A percentile compares a stretch with the other conserved stretches of the same genome.
These are phyloP conservation scores for Phallusia fumigata DNA, from an alignment of 23 tunicate genomes.

Conservation along the genomic window DNA sequence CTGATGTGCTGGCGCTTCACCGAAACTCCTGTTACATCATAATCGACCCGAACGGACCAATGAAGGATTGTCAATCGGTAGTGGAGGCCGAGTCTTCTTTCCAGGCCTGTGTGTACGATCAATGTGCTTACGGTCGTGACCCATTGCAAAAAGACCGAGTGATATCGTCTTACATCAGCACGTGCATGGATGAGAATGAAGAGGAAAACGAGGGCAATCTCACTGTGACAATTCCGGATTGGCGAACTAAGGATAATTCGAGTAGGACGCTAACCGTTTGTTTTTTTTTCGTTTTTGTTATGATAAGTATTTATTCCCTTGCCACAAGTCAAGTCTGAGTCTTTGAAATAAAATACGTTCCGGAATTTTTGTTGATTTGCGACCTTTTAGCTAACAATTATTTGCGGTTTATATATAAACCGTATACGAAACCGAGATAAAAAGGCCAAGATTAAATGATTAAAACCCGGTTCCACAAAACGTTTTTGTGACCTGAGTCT, in stretches of 20 bases:
- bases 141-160: conserved; percentile 25
- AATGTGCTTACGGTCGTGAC: conserved; percentile 44
- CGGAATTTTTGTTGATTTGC: no score
- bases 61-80: conserved; percentile 33
- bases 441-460: no score
- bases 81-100: conserved; percentile 44
- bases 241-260: conserved; percentile 24
- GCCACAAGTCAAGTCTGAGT: no score
- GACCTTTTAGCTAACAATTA: no score
- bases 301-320: no score
- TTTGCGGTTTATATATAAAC: no score
- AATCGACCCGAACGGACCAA: conserved; percentile 42
- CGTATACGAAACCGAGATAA: no score
- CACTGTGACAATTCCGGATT: conserved; percentile 7
- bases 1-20: conserved; percentile 17
- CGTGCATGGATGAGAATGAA: conserved; percentile 29
- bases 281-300: no score
- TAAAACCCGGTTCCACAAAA: no score
- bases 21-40: conserved; percentile 16
- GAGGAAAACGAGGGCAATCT: conserved; percentile 9
- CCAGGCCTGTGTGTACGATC: conserved; percentile 51
- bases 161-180: conserved; percentile 45
- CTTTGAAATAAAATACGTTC: no score
- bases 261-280: no score
- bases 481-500: no score